Base-by-base conservation (phyloP, 2,113 vertebrate genomes). In the Corythornis madagascariensis region DNA sequence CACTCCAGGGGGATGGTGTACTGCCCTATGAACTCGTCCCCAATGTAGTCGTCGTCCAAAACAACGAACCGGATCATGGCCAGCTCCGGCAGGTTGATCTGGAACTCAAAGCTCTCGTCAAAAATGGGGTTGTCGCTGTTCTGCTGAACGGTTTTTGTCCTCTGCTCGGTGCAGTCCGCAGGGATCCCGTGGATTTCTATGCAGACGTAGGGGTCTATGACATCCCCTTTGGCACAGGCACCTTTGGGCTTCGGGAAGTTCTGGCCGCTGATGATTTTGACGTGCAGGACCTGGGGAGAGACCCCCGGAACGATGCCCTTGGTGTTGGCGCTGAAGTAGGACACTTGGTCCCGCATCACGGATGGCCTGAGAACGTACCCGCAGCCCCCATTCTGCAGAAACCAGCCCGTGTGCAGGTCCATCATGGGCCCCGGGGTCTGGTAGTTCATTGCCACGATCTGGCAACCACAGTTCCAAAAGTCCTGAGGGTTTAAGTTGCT, bases 11-110 rank as follows among this genome's bases (percentile, higher is more conserved):
- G 98, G 66, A 99, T 97, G 20, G 98, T 99, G 91, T 99, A 99
- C 94, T 99, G 99, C 33, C 99, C 99, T 65, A 99, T 99, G 95
- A 99, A 99, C 92, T 99, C 99, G 38, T 99, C 99, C 25, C 99
- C 99, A 18, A 99, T 99, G 95, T 99, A 99, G 97, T 99, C 99
- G 38, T 99, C 99, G 24, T 99, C 99, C 81, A 99, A 79, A 35
- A 99, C 98, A 13, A 99, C 98, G 53, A 99, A 99, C 70, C 99
- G 99, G 83, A 99, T 98, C 97, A 99, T 97, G 67, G 99, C 99
- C 92, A 99, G 97, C 93, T 99, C 99, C 0, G 99, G 99, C 47
- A 99, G 98, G 87, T 99, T 99, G 26, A 99, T 98, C 90, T 99
- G 99, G 89, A 99, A 99, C 97, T 99, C 99, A 77, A 99, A 99